Evolutionary conservation across 2,888 invertebrate species (phyloP), one percentile per base, ranked within the genome.

Genomic region (Perizoma flavofasciatum): DNA sequence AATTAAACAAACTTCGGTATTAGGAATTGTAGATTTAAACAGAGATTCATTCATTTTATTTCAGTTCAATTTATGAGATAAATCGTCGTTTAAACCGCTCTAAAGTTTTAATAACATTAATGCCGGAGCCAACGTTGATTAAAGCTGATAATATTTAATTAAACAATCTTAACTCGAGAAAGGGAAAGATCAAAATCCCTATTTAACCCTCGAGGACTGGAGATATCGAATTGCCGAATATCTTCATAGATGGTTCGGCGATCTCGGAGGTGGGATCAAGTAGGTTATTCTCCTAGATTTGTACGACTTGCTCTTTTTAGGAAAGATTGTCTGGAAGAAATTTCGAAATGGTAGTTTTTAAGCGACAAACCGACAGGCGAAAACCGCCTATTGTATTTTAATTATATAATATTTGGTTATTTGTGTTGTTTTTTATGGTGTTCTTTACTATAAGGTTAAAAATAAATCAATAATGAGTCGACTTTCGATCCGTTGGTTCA

Each of bases 211-310:
- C 71, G 66, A 75, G 74, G 73, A 74, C 68, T 72, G 67, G 70
- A 74, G 75, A 78, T 79, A 82, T 82, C 73, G 74, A 77, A 78
- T 81, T 79, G 74, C 74, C 72, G 67, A 81, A 79, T 78, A 78
- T 78, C 75, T 79, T 72, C 67, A 66, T 65, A 62, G 71, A 66
- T 64, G 68, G 65, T 63, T 63, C 66, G 63, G 59, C 66, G 61
- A 67, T 69, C 67, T 70, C 71, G 55, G 65, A 70, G 70, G 69
- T 74, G 67, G 73, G 68, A 72, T 81, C 72, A 76, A 75, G 69
- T 71, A 68, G 69, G 69, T 72, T 77, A 74, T 74, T 72, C 22
- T 22, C 22, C 22, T 22, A 22, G 22, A 22, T 22, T 22, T 22
- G 22, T 22, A 22, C 22, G 22, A 22, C 22, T 22, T 1, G 22